Evolutionary conservation across 2,113 vertebrate genomes (phyloP).

Genomic region (Aldabrachelys gigantea): DNA sequence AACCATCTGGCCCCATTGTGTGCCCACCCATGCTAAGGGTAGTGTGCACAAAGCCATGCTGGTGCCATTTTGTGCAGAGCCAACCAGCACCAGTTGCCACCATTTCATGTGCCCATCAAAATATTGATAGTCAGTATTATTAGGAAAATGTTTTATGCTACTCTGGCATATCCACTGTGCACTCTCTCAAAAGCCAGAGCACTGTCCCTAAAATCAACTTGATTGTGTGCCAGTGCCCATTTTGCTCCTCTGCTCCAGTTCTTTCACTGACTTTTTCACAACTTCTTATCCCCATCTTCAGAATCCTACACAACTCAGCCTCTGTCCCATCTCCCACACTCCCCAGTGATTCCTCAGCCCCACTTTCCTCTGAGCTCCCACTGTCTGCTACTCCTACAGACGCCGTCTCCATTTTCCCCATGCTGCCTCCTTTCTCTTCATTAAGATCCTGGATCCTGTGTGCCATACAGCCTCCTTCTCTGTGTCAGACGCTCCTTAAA

Average conservation of each 20-base stretch:
- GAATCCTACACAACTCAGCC: not conserved
- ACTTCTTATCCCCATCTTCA: rapidly evolving
- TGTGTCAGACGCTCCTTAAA: not conserved
- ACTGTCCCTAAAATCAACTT: not conserved
- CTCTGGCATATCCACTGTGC: not conserved
- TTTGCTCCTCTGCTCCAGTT: not conserved
- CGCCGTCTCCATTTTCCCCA: not conserved
- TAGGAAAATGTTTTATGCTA: not conserved
- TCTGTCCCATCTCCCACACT: not conserved
- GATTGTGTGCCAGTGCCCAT: not conserved
- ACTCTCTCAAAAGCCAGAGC: not conserved
- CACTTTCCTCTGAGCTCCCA: not conserved
- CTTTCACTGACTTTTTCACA: not conserved
- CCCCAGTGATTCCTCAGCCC: not conserved
- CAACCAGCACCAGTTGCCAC: not conserved
- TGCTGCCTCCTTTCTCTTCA: not conserved
- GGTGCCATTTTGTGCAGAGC: not conserved
- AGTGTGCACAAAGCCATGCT: rapidly evolving
- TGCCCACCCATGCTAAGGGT: rapidly evolving
- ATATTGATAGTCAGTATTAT: not conserved
- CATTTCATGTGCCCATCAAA: not conserved
- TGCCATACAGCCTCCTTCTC: not conserved
- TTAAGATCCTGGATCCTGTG: not conserved
- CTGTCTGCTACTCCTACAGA: rapidly evolving
- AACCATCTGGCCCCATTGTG: rapidly evolving